A percentile compares a stretch with the other conserved stretches of the same genome.
These are phyloP conservation scores for Ophioderma brevispina DNA, from an alignment of 35 echinoderm and acorn worm species.

Conservation along the genomic window DNA sequence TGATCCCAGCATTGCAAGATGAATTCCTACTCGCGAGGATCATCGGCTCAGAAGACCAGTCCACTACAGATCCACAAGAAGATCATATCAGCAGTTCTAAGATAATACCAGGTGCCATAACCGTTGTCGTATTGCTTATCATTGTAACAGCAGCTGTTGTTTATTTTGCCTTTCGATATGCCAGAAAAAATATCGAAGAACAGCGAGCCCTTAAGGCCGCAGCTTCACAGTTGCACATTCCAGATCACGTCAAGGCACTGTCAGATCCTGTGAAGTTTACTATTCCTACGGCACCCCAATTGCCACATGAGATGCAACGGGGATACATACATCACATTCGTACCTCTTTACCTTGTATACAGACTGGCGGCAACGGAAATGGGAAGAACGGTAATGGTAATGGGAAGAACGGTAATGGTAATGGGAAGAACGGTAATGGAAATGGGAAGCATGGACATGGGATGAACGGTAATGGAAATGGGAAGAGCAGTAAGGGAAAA, in stretches of 20 bases:
- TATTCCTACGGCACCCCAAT: neutral
- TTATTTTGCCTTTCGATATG: neutral
- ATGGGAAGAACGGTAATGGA: no score
- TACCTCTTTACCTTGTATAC: neutral
- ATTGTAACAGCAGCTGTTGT: neutral
- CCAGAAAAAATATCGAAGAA: neutral
- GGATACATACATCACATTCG: neutral
- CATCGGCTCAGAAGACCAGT: no score
- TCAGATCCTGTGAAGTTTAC: slow-evolving; percentile 7
- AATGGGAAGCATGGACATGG: no score
- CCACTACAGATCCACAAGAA: no score
- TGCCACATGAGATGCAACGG: neutral
- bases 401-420: no score
- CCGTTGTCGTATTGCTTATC: neutral
- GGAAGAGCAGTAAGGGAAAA: no score
- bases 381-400: no score
- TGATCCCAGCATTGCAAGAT: no score
- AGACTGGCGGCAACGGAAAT: no score
- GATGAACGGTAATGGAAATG: no score
- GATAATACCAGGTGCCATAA: neutral
- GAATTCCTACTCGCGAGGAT: no score
- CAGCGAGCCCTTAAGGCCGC: neutral
- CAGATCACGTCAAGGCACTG: neutral
- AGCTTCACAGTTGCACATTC: neutral
- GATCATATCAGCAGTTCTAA: no score